Base-by-base conservation (phyloP, 1,140 invertebrate genomes). In the Charaxes varanes region DNA sequence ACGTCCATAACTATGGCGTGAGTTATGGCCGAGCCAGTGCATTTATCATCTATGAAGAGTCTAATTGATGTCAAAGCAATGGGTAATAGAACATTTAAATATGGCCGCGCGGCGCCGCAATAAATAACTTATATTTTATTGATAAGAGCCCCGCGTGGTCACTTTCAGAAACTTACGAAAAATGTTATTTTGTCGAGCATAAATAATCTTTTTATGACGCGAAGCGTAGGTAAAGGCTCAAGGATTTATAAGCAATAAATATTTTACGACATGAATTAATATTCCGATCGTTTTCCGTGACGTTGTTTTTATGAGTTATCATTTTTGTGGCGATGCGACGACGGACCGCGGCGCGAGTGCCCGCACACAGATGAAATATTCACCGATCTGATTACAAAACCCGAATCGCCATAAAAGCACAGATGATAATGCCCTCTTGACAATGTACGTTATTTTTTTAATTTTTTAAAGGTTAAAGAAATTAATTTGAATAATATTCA, bases 231-330 rank as follows among this genome's bases (percentile, higher is more conserved):
- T 78, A 83, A 80, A 78, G 70, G 70, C 74, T 80, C 74, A 83
- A 83, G 79, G 79, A 83, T 83, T 83, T 83, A 83, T 83, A 83
- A 66, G 76, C 37, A 78, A 83, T 83, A 83, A 83, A 83, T 83
- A 78, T 83, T 83, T 83, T 80, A 83, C 79, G 79, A 80, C 72
- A 69, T 67, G 70, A 83, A 83, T 83, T 83, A 80, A 83, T 83
- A 83, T 83, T 80, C 79, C 55, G 74, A 78, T 73, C 79, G 79
- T 79, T 79, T 76, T 83, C 66, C 57, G 79, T 83, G 74, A 83
- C 79, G 72, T 79, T 68, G 63, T 76, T 81, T 81, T 81, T 81
- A 83, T 81, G 74, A 83, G 41, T 81, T 83, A 72, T 80, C 72
- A 83, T 79, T 76, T 80, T 67, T 77, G 76, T 78, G 65, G 70